These are phyloP conservation scores for Bucorvus abyssinicus DNA, from an alignment of 2,797 vertebrate species.

Conservation along the genomic window DNA sequence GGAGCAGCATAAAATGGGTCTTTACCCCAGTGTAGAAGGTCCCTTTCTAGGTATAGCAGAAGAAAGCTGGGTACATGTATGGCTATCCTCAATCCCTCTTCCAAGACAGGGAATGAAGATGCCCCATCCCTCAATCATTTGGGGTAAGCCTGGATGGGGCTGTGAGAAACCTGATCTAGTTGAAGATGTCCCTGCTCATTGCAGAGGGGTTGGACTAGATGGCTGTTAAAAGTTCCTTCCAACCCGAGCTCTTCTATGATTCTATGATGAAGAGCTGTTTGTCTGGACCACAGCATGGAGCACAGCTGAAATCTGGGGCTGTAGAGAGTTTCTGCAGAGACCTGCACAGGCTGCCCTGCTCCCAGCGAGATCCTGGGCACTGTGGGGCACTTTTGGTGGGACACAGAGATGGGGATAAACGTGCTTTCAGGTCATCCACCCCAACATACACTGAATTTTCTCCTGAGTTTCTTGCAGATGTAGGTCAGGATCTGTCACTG, in stretches of 20 bases:
- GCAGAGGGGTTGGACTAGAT: neutral
- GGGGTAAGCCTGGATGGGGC: neutral
- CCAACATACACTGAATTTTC: neutral
- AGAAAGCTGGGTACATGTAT: neutral
- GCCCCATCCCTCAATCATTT: neutral
- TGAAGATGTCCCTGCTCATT: neutral
- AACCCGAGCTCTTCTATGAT: neutral
- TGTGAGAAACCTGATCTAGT: neutral
- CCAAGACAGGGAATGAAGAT: neutral
- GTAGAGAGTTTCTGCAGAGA: neutral
- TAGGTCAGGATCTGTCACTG: neutral
- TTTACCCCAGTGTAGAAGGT: neutral
- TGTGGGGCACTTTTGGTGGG: neutral
- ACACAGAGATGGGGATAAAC: neutral
- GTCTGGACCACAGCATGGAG: neutral
- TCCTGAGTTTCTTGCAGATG: neutral
- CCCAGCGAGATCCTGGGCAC: neutral
- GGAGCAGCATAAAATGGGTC: neutral
- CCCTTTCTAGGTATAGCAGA: accelerated
- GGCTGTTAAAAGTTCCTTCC: neutral
- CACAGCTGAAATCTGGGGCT: neutral
- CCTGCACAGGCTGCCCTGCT: neutral
- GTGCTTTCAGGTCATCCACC: neutral
- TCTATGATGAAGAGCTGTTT: neutral
- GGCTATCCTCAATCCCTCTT: neutral